Evolutionary conservation across 2,113 vertebrate genomes (phyloP).

Genomic region (Sapayoa aenigma): DNA sequence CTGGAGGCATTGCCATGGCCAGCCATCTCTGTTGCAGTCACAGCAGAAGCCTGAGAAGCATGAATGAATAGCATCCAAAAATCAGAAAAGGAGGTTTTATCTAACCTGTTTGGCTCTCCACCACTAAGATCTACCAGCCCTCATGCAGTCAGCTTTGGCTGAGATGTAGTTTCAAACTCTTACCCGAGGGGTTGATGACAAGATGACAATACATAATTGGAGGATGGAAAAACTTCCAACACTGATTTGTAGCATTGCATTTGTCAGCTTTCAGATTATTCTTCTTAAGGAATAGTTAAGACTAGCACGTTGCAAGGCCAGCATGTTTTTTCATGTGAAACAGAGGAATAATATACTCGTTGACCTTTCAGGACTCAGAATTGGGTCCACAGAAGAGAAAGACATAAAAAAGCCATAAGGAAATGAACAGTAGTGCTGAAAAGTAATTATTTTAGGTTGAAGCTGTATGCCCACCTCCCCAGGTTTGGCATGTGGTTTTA

Average conservation of each 20-base stretch:
- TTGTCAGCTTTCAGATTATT: not conserved
- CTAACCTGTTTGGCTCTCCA: not conserved
- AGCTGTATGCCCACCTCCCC: not conserved
- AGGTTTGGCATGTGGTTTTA: not conserved
- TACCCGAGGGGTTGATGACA: not conserved
- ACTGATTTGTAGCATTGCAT: not conserved
- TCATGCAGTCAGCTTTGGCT: not conserved
- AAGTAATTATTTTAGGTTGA: not conserved
- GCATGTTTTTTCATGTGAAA: not conserved
- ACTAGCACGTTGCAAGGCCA: not conserved
- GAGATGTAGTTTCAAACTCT: not conserved
- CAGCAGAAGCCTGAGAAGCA: not conserved
- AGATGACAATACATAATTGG: not conserved
- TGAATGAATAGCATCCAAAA: not conserved
- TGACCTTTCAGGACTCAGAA: not conserved
- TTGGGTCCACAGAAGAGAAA: not conserved
- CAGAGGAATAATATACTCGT: not conserved
- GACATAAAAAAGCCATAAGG: not conserved
- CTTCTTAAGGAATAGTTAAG: not conserved
- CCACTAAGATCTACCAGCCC: not conserved
- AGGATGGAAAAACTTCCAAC: not conserved
- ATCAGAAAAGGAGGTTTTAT: not conserved
- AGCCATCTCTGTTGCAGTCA: not conserved
- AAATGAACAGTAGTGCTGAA: not conserved
- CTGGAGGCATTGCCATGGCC: not conserved